phyloP scores from a whole-genome alignment of 2,113 vertebrate species.

The Urocynchramus pylzowi region DNA sequence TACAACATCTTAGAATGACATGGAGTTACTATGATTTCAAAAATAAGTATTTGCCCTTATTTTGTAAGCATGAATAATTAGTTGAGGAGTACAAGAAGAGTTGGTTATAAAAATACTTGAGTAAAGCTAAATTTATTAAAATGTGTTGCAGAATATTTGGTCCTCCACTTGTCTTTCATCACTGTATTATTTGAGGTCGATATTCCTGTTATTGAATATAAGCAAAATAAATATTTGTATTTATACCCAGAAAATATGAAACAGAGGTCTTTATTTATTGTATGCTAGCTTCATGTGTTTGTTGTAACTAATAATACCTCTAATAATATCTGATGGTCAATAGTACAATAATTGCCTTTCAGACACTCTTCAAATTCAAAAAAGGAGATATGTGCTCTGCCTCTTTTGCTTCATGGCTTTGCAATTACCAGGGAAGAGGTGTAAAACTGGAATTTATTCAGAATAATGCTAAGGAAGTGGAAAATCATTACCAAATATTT shows the following conservation, averaged over 20 bases:
- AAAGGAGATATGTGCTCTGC: rapidly evolving
- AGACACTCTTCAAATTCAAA: neutral
- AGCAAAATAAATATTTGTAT: neutral
- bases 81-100: neutral
- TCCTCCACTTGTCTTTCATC: neutral
- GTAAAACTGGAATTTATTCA: neutral
- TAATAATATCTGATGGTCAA: neutral
- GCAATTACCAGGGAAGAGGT: neutral
- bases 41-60: neutral
- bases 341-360: neutral
- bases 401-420: neutral
- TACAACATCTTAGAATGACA: neutral
- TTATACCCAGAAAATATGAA: neutral
- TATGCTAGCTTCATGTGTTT: neutral
- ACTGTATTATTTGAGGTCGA: neutral
- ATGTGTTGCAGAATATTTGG: neutral
- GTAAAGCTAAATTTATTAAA: neutral
- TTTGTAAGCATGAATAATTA: neutral
- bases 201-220: neutral
- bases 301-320: neutral
- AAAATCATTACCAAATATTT: neutral
- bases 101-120: neutral
- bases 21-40: neutral
- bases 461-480: neutral
- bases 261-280: neutral